Evolutionary conservation across 2,113 vertebrate species (phyloP).

Genomic region (Erythrocercus mccallii): DNA sequence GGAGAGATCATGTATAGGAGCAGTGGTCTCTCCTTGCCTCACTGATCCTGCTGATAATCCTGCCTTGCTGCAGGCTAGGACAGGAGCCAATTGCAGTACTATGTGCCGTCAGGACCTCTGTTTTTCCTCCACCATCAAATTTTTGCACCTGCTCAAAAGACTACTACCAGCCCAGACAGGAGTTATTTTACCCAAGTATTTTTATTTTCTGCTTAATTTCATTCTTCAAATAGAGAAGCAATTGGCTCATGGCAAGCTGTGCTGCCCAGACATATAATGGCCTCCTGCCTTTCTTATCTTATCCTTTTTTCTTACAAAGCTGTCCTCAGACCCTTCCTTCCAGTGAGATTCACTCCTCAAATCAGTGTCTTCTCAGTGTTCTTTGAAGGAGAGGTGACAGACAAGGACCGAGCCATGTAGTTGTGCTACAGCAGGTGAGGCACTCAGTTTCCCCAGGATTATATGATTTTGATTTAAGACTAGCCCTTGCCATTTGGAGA

Average conservation of each 20-base stretch:
- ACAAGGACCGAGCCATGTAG: neutral
- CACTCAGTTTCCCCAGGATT: neutral
- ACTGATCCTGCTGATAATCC: neutral
- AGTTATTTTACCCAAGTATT: neutral
- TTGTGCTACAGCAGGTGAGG: neutral
- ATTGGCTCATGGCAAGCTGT: neutral
- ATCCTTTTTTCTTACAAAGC: neutral
- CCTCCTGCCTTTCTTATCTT: neutral
- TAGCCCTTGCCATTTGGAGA: neutral
- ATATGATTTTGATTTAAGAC: neutral
- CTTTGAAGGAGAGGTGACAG: neutral
- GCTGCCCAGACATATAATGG: neutral
- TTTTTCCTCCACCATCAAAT: neutral
- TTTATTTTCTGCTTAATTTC: neutral
- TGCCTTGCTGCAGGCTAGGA: neutral
- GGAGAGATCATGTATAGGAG: accelerated
- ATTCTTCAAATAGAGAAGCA: neutral
- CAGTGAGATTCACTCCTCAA: neutral
- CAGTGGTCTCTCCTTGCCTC: neutral
- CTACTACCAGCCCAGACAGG: neutral
- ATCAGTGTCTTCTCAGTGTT: neutral
- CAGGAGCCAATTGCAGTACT: neutral
- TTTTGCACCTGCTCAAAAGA: neutral
- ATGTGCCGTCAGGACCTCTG: neutral
- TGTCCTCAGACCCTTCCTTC: neutral